phyloP scores from a whole-genome alignment of 2,888 invertebrate genomes.

The Amblyjoppa proteus region DNA sequence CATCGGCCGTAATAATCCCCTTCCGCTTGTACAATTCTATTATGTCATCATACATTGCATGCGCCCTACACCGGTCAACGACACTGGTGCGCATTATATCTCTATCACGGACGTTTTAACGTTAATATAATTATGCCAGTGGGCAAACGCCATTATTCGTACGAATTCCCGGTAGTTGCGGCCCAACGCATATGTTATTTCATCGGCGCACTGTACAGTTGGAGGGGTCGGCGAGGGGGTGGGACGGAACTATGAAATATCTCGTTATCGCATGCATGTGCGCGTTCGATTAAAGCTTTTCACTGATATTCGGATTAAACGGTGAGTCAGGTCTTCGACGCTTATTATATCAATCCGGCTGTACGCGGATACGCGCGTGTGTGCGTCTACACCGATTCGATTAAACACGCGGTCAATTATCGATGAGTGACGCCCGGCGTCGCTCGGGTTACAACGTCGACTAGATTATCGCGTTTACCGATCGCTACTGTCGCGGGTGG shows the following conservation, averaged over 20 bases:
- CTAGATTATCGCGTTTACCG: slow-evolving; percentile 35
- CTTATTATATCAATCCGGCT: slow-evolving; percentile 34
- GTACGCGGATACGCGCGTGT: not conserved
- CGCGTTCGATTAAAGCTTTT: slow-evolving; percentile 9
- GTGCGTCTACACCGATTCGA: slow-evolving; percentile 15
- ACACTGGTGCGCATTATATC: not conserved
- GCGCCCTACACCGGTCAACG: not conserved
- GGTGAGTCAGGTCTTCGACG: slow-evolving; percentile 8
- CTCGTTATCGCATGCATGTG: not conserved
- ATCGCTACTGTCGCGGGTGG: slow-evolving; percentile 12
- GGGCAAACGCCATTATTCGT: slow-evolving; percentile 34
- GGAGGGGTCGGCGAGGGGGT: no score
- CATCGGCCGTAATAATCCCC: slow-evolving; percentile 56
- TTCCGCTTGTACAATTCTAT: slow-evolving; percentile 49
- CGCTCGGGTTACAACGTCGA: slow-evolving; percentile 27
- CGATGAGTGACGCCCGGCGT: slow-evolving; percentile 23
- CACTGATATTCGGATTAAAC: slow-evolving; percentile 21
- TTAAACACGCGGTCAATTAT: slow-evolving; percentile 50
- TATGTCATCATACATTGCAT: slow-evolving; percentile 38
- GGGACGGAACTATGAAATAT: not conserved
- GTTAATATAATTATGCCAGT: slow-evolving; percentile 55
- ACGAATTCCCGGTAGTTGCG: slow-evolving; percentile 10
- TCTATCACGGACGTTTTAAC: slow-evolving; percentile 33
- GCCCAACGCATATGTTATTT: slow-evolving; percentile 46
- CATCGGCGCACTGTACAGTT: not conserved